Conservation (phyloP, 2,888 invertebrate genomes). For the Pyrocoelia pectoralis region DNA sequence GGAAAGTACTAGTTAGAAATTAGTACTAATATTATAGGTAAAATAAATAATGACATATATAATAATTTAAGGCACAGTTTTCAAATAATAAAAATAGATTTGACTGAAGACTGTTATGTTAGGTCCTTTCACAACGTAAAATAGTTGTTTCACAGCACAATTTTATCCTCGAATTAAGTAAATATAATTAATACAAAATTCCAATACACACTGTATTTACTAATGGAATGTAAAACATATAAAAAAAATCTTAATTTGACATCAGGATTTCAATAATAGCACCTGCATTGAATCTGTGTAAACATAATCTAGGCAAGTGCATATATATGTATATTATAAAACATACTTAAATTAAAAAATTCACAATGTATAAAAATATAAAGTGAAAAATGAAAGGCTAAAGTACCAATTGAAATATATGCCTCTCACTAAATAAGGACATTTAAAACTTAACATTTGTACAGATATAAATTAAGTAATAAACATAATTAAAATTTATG, state of each 20-base stretch:
- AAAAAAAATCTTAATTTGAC: slow-evolving; percentile 22
- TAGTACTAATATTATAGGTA: slow-evolving; percentile 24
- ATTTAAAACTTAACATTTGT: slow-evolving; percentile 30
- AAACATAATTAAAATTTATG: slow-evolving; percentile 20
- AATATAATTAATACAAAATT: slow-evolving; percentile 21
- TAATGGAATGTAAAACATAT: slow-evolving; percentile 34
- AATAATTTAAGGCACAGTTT: slow-evolving; percentile 39
- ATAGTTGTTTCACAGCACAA: slow-evolving; percentile 33
- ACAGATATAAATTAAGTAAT: slow-evolving; percentile 32
- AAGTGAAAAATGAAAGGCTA: slow-evolving; percentile 13
- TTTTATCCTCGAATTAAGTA: slow-evolving; percentile 16
- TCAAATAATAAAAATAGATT: slow-evolving; percentile 32
- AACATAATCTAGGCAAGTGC: slow-evolving; percentile 22
- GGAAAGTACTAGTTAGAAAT: slow-evolving; percentile 26
- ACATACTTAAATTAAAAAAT: slow-evolving; percentile 17
- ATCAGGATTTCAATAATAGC: slow-evolving; percentile 20
- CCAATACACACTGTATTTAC: slow-evolving; percentile 25
- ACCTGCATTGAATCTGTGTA: slow-evolving; percentile 22
- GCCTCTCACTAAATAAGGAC: slow-evolving; percentile 17
- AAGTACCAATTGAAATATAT: slow-evolving; percentile 21
- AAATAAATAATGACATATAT: slow-evolving; percentile 31
- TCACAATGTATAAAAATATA: slow-evolving; percentile 20
- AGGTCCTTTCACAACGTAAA: slow-evolving; percentile 17
- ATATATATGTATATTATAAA: slow-evolving; percentile 8
- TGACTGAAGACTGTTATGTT: slow-evolving; percentile 23